Evolutionary conservation across 1,140 invertebrate species (phyloP), one percentile per base, ranked within the genome.

Genomic region (Drosophila repleta): DNA sequence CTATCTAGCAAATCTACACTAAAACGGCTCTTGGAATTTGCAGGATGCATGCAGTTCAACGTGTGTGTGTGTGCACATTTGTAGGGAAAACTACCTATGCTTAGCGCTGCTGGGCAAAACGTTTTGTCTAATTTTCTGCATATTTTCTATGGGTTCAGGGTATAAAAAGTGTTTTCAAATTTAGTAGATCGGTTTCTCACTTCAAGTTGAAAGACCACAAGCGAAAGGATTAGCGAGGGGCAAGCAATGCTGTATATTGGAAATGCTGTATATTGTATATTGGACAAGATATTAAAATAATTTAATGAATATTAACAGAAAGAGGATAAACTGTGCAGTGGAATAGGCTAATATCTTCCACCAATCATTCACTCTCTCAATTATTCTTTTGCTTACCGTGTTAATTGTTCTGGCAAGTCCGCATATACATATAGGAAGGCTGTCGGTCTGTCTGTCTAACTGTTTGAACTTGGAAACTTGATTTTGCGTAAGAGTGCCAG

Each of bases 391-490:
- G 62, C 20, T 73, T 61, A 45, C 56, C 63, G 53, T 67, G 74
- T 73, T 87, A 87, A 82, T 87, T 87, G 78, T 82, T 29, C 26
- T 4, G 64, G 70, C 74, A 71, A 61, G 82, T 17, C 49, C 26
- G 21, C 55, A 26, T 48, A 13, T 17, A 49, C 56, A 65, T 63
- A 39, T 56, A 63, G 45, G 29, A 63, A 58, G 60, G 26, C 15
- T 26, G n/a, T n/a, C n/a, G n/a, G 49, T 49, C 57, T 48, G 64
- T 63, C 56, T 76, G 65, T 60, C 70, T 77, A 62, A 66, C 63
- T 82, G 61, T 83, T 77, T 89, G 80, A 89, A 90, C 85, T 89
- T 89, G 80, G 77, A 55, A 90, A 85, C 74, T 90, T 90, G 79
- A 81, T 85, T 90, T 90, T 81, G 74, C 68, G 80, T 71, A 68